Percentiles rank a stretch among this genome's conserved stretches.
phyloP scores from a whole-genome alignment of 35 echinoderm and acorn worm species.

The Patiria miniata region DNA sequence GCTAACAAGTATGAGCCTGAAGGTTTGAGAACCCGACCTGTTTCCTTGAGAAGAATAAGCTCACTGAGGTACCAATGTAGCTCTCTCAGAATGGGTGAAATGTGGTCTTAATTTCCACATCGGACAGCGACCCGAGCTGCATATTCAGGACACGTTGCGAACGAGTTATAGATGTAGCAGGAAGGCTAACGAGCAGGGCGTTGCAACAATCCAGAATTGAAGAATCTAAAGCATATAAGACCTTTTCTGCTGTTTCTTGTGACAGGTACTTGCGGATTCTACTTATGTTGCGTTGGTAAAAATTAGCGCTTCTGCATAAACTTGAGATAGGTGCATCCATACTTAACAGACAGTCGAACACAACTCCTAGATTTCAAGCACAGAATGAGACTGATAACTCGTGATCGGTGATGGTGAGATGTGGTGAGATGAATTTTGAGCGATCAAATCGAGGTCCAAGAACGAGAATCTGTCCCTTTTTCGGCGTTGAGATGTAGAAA shows the following conservation, averaged over 20 bases:
- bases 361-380: too few species aligned
- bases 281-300: too few species aligned
- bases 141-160: background rate
- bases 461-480: too few species aligned
- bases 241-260: background rate
- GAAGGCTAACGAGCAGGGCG: slow-evolving; percentile 1
- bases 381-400: too few species aligned
- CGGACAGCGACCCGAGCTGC: background rate
- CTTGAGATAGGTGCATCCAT: too few species aligned
- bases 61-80: background rate
- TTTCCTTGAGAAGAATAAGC: background rate
- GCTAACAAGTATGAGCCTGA: background rate
- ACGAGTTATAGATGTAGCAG: background rate
- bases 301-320: too few species aligned
- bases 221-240: background rate
- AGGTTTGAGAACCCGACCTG: background rate
- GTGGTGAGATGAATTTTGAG: too few species aligned
- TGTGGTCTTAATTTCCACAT: background rate
- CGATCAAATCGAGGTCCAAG: too few species aligned
- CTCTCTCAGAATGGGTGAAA: background rate
- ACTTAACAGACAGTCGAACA: too few species aligned
- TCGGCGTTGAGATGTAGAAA: too few species aligned
- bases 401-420: too few species aligned
- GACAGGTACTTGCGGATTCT: too few species aligned
- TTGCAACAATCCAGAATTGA: slow-evolving; percentile 7